Base-by-base conservation (phyloP, 2,797 vertebrate species). In the Nannoperca obscura region DNA sequence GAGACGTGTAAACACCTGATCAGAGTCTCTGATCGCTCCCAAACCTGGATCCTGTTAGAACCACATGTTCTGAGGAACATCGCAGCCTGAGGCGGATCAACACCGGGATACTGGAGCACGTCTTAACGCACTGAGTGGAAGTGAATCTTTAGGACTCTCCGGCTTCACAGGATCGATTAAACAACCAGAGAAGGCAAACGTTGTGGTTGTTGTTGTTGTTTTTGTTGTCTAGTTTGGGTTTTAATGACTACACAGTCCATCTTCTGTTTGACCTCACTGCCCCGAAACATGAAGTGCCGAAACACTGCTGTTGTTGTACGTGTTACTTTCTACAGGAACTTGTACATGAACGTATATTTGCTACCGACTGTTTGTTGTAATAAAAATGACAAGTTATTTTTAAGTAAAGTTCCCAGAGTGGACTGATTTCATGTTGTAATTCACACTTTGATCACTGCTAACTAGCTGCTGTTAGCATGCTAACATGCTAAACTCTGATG, bases 281-380 rank as follows among this genome's bases (percentile, higher is more conserved):
- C 15, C 27, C 24, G 7, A 14, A 70, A 61, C 63, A 32, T 66
- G 0, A 83, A 85, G 89, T 92, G 89, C 87, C 86, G 84, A 88
- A 88, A 68, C 71, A 76, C 71, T 74, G 42, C 32, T 47, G 52
- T 53, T 58, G 42, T 81, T 62, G 42, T 81, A 53, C 53, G 34
- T 64, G n/a, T 61, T 49, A 49, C 62, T 65, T 66, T 74, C 20
- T 67, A 64, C 74, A 76, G 69, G 74, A 80, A 74, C 52, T 58
- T 85, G 86, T 90, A 76, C 64, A 86, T 88, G n/a, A n/a, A 79
- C 89, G 81, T 91, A 86, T 85, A 86, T 91, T 91, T 91, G 71
- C 24, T 91, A 82, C 71, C 30, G 58, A 50, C 42, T 76, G 81
- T 88, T 90, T 90, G 69, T 88, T 76, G 91, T 68, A 92, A 90